Evolutionary conservation across 2,113 vertebrate genomes (phyloP).

Genomic region (Puma concolor): DNA sequence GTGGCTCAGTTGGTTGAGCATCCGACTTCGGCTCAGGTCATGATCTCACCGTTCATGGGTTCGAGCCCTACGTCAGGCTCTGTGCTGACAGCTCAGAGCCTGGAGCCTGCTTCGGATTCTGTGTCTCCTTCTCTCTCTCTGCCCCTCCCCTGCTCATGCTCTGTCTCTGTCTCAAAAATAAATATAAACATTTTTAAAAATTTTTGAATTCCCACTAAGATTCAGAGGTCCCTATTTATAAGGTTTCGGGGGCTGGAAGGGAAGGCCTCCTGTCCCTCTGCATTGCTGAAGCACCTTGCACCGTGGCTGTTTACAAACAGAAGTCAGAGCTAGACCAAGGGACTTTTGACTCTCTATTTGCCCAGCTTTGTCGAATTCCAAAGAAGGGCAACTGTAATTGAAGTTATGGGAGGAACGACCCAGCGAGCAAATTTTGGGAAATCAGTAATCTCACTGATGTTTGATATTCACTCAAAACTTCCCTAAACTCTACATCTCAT

Average conservation of each 20-base stretch:
- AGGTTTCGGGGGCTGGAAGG: background rate
- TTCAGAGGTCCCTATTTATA: background rate
- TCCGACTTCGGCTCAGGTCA: too few relatives aligned
- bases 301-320: background rate
- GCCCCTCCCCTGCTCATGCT: too few relatives aligned
- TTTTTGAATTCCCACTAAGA: background rate
- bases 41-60: too few relatives aligned
- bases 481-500: background rate
- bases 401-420: background rate
- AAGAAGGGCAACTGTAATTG: background rate
- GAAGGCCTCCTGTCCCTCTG: background rate
- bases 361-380: constrained; percentile 20
- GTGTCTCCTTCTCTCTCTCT: too few relatives aligned
- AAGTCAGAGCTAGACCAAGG: background rate
- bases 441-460: background rate
- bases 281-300: background rate
- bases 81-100: too few relatives aligned
- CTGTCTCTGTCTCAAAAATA: too few relatives aligned
- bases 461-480: constrained; percentile 42
- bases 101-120: too few relatives aligned
- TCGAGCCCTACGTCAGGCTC: too few relatives aligned
- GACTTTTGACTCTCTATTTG: constrained; percentile 43
- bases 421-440: constrained; percentile 31
- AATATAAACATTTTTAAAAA: too few relatives aligned
- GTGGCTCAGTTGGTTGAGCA: too few relatives aligned